A percentile compares a stretch with the other conserved stretches of the same genome.
Conservation (phyloP, 2,888 invertebrate genomes). For the Azorinus chamasolen region DNA sequence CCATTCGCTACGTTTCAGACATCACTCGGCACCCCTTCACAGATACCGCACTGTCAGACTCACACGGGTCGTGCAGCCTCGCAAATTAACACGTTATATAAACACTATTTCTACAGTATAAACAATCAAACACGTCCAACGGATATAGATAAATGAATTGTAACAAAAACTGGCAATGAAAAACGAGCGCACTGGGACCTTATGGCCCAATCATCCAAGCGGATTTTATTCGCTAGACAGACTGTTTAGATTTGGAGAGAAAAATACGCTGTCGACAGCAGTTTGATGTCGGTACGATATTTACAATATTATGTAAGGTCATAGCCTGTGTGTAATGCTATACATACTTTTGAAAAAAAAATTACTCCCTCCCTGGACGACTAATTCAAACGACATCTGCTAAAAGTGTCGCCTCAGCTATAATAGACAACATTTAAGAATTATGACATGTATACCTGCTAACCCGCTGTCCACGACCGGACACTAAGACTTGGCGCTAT, state of each 20-base stretch:
- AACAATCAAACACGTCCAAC: constrained; percentile 68
- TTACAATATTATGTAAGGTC: constrained; percentile 36
- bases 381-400: too few relatives aligned
- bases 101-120: constrained; percentile 70
- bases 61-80: constrained; percentile 47
- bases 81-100: constrained; percentile 76
- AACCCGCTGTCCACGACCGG: too few relatives aligned
- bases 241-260: too few relatives aligned
- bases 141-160: constrained; percentile 59
- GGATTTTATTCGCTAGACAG: too few relatives aligned
- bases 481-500: too few relatives aligned
- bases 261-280: constrained; percentile 4
- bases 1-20: constrained; percentile 49
- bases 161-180: constrained; percentile 46
- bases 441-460: too few relatives aligned
- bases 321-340: neutral
- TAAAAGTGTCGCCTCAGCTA: too few relatives aligned
- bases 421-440: too few relatives aligned
- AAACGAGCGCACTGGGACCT: constrained; percentile 41
- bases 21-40: constrained; percentile 47
- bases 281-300: constrained; percentile 30
- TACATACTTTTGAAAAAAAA: too few relatives aligned
- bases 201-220: neutral
- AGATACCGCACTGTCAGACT: constrained; percentile 53
- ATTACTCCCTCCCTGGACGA: too few relatives aligned